Evolutionary conservation across 2,797 vertebrate species (phyloP), one percentile per base, ranked within the genome.

Genomic region (Lerista edwardsae): DNA sequence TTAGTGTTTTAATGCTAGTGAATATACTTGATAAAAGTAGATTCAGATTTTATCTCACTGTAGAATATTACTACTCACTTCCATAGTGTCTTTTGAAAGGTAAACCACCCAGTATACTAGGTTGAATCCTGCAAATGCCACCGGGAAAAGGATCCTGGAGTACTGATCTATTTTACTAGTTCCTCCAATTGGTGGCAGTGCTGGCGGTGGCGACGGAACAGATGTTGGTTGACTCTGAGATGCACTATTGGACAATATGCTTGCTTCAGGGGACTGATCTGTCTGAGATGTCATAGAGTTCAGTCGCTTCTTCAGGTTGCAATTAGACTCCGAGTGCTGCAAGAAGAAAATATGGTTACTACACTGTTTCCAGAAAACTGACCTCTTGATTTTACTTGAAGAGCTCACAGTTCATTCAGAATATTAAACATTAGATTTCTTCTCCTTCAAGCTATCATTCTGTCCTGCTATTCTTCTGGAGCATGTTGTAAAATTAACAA

Each of bases 121-220:
- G 95, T 99, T 99, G 95, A 99, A 99, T 90, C 98, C 98, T 85
- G 98, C 98, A 90, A 99, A 99, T 1, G 98, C 98, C 82, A 99
- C 97, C 0, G 98, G 98, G 47, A 99, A 99, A 87, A 99, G 98
- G 86, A 99, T 98, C 92, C 98, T 97, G 10, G 98, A 98, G 92
- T 99, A 99, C 86, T 98, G 97, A 92, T 99, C 98, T 81, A 99
- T 99, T 96, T 99, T 99, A 94, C 98, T 99, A 62, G 98, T 98
- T 31, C 97, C 97, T 59, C 97, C 97, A 75, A 97, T 92, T 25
- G 94, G 88, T 92, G 93, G 91, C 2, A 95, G 95, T 87, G 91
- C 91, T 75, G 0, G 95, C 6, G 95, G 90, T 79, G 84, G 79
- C 0, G 94, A 84, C 88, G 95, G 93, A 95, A 90, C 88, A 94